These are phyloP conservation scores for Dasypogon diadema DNA, from an alignment of 2,888 invertebrate species.

Conservation along the genomic window DNA sequence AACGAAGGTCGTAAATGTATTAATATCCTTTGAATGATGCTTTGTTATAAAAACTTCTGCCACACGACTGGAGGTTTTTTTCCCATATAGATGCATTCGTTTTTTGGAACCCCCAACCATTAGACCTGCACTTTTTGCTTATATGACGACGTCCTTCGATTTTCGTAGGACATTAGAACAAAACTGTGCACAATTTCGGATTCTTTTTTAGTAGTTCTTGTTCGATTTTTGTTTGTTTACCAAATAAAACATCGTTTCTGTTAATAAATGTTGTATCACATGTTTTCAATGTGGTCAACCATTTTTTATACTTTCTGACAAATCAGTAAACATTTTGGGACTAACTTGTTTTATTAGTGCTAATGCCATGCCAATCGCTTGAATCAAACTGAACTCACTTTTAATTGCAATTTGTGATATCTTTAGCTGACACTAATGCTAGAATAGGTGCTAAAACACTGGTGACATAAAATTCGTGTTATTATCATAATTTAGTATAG, in stretches of 20 bases:
- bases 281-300: not conserved
- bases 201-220: not conserved
- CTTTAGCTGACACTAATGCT: not conserved
- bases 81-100: not conserved
- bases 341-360: not conserved
- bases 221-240: no score
- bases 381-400: not conserved
- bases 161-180: not conserved
- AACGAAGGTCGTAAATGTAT: slow-evolving; percentile 45
- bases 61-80: slow-evolving; percentile 11
- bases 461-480: not conserved
- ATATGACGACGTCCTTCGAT: slow-evolving; percentile 4
- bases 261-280: not conserved
- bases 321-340: no score
- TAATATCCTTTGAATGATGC: slow-evolving; percentile 30
- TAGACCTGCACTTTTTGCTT: not conserved
- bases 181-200: not conserved
- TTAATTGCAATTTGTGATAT: not conserved
- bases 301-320: no score
- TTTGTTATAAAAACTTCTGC: slow-evolving; percentile 14
- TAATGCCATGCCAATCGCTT: not conserved
- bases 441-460: slow-evolving; percentile 12
- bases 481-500: slow-evolving; percentile 19
- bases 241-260: not conserved
- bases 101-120: not conserved